A percentile compares a stretch with the other conserved stretches of the same genome.
Conservation (phyloP, 2,797 vertebrate species). For the Pachyuromys duprasi region DNA sequence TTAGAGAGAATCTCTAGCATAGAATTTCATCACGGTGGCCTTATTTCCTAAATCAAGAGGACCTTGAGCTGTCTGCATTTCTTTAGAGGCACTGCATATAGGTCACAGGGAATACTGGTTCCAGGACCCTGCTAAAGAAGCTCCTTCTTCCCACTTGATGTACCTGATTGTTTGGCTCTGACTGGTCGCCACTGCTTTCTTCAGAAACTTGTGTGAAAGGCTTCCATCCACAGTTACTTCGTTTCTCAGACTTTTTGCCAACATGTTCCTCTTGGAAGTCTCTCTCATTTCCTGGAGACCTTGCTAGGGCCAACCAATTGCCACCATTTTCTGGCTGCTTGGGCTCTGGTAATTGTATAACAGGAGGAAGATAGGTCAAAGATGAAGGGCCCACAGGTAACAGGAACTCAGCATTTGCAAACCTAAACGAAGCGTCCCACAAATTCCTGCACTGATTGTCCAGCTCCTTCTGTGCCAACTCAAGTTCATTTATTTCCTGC, state of each 20-base stretch:
- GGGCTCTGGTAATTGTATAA: rapidly evolving
- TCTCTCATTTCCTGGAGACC: background rate
- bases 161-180: conserved; percentile 79
- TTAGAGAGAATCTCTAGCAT: background rate
- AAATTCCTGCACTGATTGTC: conserved; percentile 20
- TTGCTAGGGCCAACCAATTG: conserved; percentile 17
- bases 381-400: conserved; percentile 79
- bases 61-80: background rate
- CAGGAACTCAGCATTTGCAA: background rate
- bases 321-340: background rate
- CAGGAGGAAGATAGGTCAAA: conserved; percentile 78
- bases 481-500: conserved; percentile 60
- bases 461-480: conserved; percentile 33
- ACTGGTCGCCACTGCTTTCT: conserved; percentile 18
- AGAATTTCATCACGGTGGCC: background rate
- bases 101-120: background rate
- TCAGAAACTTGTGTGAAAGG: conserved; percentile 21
- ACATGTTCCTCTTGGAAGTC: conserved; percentile 43
- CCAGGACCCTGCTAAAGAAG: background rate
- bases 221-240: background rate
- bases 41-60: conserved; percentile 47
- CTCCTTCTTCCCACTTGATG: background rate
- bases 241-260: conserved; percentile 39
- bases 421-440: conserved; percentile 50
- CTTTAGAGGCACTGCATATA: background rate